Evolutionary conservation across 2,113 vertebrate genomes (phyloP).

Genomic region (Promerops cafer): DNA sequence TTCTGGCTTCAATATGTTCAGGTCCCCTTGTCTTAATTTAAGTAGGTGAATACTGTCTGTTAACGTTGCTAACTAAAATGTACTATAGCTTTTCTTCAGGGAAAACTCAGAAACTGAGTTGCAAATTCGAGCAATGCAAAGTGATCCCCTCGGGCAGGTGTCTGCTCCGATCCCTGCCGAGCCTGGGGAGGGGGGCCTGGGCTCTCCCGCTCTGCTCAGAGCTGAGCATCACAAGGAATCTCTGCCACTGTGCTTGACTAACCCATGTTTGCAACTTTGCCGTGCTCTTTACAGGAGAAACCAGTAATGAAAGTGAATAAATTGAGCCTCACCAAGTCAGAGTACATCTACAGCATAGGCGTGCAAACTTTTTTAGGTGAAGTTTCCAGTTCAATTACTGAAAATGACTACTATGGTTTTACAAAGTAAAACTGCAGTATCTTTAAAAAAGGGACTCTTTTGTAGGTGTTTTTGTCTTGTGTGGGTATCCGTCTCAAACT

Average conservation of each 20-base stretch:
- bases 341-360: conserved; percentile 30
- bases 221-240: neutral
- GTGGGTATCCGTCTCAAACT: neutral
- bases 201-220: neutral
- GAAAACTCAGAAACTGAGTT: conserved; percentile 58
- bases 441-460: conserved; percentile 50
- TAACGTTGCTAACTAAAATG: conserved; percentile 16
- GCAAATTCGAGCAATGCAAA: conserved; percentile 47
- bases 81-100: conserved; percentile 64
- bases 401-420: conserved; percentile 49
- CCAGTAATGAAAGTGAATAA: neutral
- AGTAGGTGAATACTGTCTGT: conserved; percentile 7
- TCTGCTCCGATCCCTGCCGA: neutral
- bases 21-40: conserved; percentile 7
- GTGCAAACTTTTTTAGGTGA: conserved; percentile 31
- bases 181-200: neutral
- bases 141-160: neutral
- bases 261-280: conserved; percentile 31
- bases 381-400: conserved; percentile 27
- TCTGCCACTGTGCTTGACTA: conserved; percentile 55
- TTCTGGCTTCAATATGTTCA: conserved; percentile 38
- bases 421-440: conserved; percentile 41
- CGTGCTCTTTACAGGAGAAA: conserved; percentile 18
- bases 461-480: conserved; percentile 15
- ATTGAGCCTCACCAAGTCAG: neutral